Evolutionary conservation across 2,113 vertebrate genomes (phyloP).

Genomic region (Mirounga angustirostris): DNA sequence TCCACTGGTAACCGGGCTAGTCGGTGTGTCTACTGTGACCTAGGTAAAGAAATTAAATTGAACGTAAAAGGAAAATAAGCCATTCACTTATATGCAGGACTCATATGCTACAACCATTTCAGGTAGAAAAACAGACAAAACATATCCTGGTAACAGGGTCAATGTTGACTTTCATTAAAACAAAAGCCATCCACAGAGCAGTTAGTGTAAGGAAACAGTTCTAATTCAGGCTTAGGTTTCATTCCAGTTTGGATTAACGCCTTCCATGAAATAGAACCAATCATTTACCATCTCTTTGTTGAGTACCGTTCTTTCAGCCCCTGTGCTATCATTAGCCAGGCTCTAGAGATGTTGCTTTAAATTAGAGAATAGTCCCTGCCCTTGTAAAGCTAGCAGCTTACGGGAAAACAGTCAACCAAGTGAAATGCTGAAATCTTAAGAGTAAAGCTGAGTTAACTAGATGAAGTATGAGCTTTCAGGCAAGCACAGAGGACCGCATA

Average conservation of each 20-base stretch:
- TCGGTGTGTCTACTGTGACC: slow-evolving; percentile 99
- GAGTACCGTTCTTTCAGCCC: neutral
- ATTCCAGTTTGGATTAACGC: neutral
- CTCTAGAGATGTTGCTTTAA: slow-evolving; percentile 7
- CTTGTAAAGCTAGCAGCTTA: neutral
- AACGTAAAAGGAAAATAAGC: slow-evolving; percentile 52
- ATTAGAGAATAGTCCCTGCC: neutral
- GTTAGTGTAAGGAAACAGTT: slow-evolving; percentile 37
- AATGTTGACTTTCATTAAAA: slow-evolving; percentile 57
- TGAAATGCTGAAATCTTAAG: neutral
- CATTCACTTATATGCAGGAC: neutral
- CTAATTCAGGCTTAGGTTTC: slow-evolving; percentile 46
- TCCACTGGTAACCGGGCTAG: slow-evolving; percentile 98
- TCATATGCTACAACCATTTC: slow-evolving; percentile 31
- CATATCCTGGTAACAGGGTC: neutral
- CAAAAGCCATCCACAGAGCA: slow-evolving; percentile 21
- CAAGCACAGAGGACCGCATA: neutral
- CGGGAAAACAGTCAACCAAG: slow-evolving; percentile 49
- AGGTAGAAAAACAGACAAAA: slow-evolving; percentile 45
- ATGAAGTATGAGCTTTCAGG: neutral
- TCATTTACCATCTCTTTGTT: slow-evolving; percentile 17
- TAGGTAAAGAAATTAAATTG: slow-evolving; percentile 79
- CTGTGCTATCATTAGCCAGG: neutral
- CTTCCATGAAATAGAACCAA: slow-evolving; percentile 12
- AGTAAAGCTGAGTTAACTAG: slow-evolving; percentile 3